Percentiles rank a stretch among this genome's conserved stretches.
Conservation (phyloP, 1,140 invertebrate species). For the Lepidurus arcticus region DNA sequence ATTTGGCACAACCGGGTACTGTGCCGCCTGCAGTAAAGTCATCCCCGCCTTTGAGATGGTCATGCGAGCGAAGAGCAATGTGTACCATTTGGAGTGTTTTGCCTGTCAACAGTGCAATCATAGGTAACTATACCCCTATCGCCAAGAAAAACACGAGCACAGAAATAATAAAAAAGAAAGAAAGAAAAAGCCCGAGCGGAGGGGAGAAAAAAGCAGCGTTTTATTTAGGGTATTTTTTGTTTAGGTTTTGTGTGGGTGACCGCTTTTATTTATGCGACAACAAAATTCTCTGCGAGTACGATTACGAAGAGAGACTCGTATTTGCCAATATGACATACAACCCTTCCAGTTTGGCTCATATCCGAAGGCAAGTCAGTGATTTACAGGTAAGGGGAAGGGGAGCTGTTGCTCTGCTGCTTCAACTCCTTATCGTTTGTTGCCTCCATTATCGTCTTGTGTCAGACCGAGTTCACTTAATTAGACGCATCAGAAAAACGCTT, state of each 20-base stretch:
- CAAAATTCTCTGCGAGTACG: constrained; percentile 88
- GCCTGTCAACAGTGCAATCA: constrained; percentile 94
- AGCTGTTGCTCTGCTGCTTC: neutral
- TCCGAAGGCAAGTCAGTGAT: constrained; percentile 34
- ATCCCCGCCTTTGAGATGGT: constrained; percentile 97
- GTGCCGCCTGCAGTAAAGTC: constrained; percentile 87
- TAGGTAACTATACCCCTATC: constrained; percentile 57
- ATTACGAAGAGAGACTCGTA: constrained; percentile 83
- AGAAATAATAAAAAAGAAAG: constrained; percentile 1
- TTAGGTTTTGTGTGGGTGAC: constrained; percentile 90
- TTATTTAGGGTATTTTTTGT: constrained; percentile 41
- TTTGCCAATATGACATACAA: constrained; percentile 87
- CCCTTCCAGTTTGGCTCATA: constrained; percentile 64
- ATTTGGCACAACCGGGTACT: constrained; percentile 53
- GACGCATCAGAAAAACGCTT: neutral
- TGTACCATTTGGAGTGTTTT: constrained; percentile 94
- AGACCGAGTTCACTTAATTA: neutral
- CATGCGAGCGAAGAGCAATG: constrained; percentile 88
- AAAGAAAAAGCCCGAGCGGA: constrained; percentile 26
- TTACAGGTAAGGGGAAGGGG: constrained; percentile 30
- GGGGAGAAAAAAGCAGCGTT: constrained; percentile 12
- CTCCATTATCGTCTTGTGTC: neutral
- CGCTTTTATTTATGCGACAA: constrained; percentile 87
- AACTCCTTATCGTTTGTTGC: constrained; percentile 16
- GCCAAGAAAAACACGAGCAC: constrained; percentile 30